Evolutionary conservation across 2,113 vertebrate genomes (phyloP).

Genomic region (Chiloscyllium plagiosum): DNA sequence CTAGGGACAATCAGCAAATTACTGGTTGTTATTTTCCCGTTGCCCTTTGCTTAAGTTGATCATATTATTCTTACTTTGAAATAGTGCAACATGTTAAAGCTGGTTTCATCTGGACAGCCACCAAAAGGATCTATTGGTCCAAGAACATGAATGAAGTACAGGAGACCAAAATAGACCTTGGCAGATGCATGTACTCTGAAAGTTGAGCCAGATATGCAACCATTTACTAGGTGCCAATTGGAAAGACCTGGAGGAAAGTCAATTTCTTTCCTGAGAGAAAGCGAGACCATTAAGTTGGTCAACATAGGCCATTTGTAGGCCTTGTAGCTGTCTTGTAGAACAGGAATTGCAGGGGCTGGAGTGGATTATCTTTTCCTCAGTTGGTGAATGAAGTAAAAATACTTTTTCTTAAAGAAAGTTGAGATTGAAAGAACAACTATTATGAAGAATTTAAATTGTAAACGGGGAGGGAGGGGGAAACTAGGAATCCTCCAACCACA

Average conservation of each 20-base stretch:
- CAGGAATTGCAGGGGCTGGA: background rate
- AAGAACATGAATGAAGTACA: background rate
- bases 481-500: no score
- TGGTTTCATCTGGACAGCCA: background rate
- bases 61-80: background rate
- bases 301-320: background rate
- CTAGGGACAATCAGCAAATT: background rate
- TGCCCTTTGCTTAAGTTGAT: background rate
- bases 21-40: background rate
- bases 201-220: background rate
- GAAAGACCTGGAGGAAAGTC: background rate
- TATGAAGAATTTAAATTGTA: no score
- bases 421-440: no score
- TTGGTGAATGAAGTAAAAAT: no score
- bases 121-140: background rate
- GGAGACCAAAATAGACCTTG: background rate
- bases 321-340: background rate
- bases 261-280: background rate
- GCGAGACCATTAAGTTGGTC: background rate
- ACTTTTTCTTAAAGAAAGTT: no score
- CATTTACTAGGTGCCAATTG: background rate
- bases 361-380: no score
- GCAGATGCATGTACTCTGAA: background rate
- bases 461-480: no score
- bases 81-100: background rate